A percentile compares a stretch with the other conserved stretches of the same genome.
Evolutionary conservation across 2,888 invertebrate genomes (phyloP).

Genomic region (Lymantria monacha): DNA sequence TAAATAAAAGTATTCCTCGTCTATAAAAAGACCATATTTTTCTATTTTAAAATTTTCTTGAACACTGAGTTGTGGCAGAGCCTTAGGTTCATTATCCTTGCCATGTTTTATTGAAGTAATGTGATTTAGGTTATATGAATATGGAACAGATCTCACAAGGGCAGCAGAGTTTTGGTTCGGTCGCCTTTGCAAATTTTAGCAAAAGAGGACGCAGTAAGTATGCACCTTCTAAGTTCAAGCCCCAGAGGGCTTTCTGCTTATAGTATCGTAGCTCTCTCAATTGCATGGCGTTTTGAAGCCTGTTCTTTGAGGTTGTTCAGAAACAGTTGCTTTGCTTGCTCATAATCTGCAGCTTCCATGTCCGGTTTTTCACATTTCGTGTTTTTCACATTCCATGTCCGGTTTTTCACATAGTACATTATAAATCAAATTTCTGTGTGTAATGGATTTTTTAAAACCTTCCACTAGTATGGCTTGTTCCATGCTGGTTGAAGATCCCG

Average conservation of each 20-base stretch:
- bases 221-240: slow-evolving; percentile 6
- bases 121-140: too few relatives aligned
- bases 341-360: slow-evolving; percentile 8
- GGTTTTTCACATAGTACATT: neutral
- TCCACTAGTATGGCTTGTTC: neutral
- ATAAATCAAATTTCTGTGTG: neutral
- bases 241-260: slow-evolving; percentile 9
- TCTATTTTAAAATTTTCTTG: too few relatives aligned
- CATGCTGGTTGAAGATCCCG: slow-evolving; percentile 1
- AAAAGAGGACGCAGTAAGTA: slow-evolving; percentile 10
- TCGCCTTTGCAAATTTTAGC: slow-evolving; percentile 9
- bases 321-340: slow-evolving; percentile 8
- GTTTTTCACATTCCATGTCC: too few relatives aligned
- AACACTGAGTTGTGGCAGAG: too few relatives aligned
- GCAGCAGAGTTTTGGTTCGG: slow-evolving; percentile 6
- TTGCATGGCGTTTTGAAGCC: slow-evolving; percentile 10
- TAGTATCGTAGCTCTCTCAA: slow-evolving; percentile 13
- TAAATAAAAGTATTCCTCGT: too few relatives aligned
- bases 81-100: too few relatives aligned
- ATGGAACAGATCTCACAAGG: slow-evolving; percentile 5
- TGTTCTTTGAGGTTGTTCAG: slow-evolving; percentile 7
- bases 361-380: slow-evolving; percentile 13
- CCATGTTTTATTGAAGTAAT: too few relatives aligned
- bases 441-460: neutral
- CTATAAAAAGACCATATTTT: too few relatives aligned